Base-by-base conservation (phyloP, 2,888 invertebrate genomes). In the Smittia aterrima region DNA sequence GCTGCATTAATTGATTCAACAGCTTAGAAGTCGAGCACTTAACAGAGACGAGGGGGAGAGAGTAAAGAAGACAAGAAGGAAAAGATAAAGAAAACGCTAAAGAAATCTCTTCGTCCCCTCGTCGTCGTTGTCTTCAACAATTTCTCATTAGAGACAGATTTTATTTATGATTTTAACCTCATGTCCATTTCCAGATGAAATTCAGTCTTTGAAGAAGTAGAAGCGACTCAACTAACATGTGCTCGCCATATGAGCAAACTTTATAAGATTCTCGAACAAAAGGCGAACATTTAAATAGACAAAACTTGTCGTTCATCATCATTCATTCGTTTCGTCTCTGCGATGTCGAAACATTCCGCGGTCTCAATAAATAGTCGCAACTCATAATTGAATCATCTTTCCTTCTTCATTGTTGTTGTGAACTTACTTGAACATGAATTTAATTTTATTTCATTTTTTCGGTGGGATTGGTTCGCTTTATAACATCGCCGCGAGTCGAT, bases 111-210 rank as follows among this genome's bases (percentile, higher is more conserved):
- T n/a, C n/a, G n/a, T n/a, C n/a, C n/a, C n/a, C n/a, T n/a, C n/a
- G n/a, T n/a, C n/a, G n/a, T n/a, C n/a, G n/a, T n/a, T n/a, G n/a
- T n/a, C n/a, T n/a, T n/a, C n/a, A n/a, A n/a, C n/a, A n/a, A n/a
- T n/a, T n/a, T n/a, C 32, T 66, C 66, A 66, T 66, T 66, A 66
- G 66, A 66, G 66, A 66, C 66, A 66, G 38, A 66, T 66, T 66
- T 38, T 24, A 68, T 68, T 68, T 68, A 68, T 68, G 68, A 68
- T 68, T 41, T 68, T 68, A 68, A 68, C 68, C 68, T 68, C 68
- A 68, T 68, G 68, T 68, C 68, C 68, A 40, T 67, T 67, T 67
- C 68, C 68, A 68, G 41, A 68, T 68, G 68, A 68, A 24, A 47
- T 67, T 41, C 9, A 24, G 13, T 47, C 25, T 68, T 38, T 18